Evolutionary conservation across 2,113 vertebrate genomes (phyloP), one percentile per base, ranked within the genome.

Genomic region (Gobiocypris rarus): DNA sequence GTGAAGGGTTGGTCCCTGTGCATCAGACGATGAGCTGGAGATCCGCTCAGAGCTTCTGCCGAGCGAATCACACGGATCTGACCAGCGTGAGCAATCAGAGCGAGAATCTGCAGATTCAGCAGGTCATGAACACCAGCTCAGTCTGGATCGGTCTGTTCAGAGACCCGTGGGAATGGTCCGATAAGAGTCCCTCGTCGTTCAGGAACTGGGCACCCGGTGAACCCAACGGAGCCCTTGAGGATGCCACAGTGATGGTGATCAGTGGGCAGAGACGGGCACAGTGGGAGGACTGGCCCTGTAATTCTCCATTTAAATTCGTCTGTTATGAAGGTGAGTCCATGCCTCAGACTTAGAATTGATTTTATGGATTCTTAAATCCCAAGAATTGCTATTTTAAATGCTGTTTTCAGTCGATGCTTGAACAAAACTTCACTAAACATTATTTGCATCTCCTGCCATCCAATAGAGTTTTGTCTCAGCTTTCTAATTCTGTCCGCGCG

Each of bases 171-270:
- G 71, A 74, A 26, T 26, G 65, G 65, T 38, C 65, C 3, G 31
- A 69, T 5, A 22, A 69, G 8, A 69, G 65, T 22, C 34, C 1
- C 4, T 74, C 5, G 0, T 28, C 71, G 1, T 48, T 74, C 7
- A 74, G 71, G 28, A 26, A 74, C 71, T 74, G 71, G 43, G 43
- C 3, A 2, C 1, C 9, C 9, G 1, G 0, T 38, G 65, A 69
- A 69, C 31, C 31, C 3, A 1, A 22, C 0, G 4, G 9, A 19
- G 0, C 6, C 1, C 9, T 22, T 38, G 65, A 67, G 1, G 0
- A 38, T 0, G 31, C 65, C 65, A 67, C 65, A 10, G 65, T 67
- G 65, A 31, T 67, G 17, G 17, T 19, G 31, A 2, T 1, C 8
- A 3, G 7, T 5, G 26, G 9, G 34, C 1, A 0, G 4, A 31